These are phyloP conservation scores for Halcyon malimbica DNA, from an alignment of 2,113 vertebrate species.

Conservation along the genomic window DNA sequence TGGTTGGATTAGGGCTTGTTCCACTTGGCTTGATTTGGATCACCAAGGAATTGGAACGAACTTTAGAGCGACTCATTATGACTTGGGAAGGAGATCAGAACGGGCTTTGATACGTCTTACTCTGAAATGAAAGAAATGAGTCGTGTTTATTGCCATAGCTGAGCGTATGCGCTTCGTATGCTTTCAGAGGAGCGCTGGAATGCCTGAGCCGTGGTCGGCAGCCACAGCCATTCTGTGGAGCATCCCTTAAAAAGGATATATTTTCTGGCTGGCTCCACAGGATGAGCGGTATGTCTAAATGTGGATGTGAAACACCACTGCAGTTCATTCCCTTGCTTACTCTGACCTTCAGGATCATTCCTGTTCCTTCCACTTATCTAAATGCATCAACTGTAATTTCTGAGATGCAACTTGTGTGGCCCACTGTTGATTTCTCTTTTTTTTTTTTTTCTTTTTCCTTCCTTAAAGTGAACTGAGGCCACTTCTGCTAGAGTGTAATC, in stretches of 20 bases:
- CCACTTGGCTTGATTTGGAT: conserved; percentile 33
- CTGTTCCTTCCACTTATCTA: conserved; percentile 31
- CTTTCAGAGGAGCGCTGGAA: neutral
- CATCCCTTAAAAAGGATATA: neutral
- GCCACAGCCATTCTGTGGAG: neutral
- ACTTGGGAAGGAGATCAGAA: neutral
- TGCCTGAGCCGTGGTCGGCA: neutral
- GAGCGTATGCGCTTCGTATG: neutral
- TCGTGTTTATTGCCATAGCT: neutral
- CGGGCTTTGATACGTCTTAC: neutral
- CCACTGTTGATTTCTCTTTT: neutral
- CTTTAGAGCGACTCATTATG: neutral
- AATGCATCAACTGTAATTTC: conserved; percentile 20
- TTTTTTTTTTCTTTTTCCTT: neutral
- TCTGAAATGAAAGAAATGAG: neutral
- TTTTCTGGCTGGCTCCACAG: neutral
- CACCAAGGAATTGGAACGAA: conserved; percentile 31
- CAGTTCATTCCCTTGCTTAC: neutral
- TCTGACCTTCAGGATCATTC: neutral
- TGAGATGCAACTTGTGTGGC: conserved; percentile 65
- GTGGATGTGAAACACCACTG: neutral
- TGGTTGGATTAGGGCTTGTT: conserved; percentile 39
- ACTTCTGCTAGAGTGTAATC: conserved; percentile 17
- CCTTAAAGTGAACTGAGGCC: conserved; percentile 59
- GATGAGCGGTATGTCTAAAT: neutral